Evolutionary conservation across 2,888 invertebrate species (phyloP), one percentile per base, ranked within the genome.

Genomic region (Athrips mouffetella): DNA sequence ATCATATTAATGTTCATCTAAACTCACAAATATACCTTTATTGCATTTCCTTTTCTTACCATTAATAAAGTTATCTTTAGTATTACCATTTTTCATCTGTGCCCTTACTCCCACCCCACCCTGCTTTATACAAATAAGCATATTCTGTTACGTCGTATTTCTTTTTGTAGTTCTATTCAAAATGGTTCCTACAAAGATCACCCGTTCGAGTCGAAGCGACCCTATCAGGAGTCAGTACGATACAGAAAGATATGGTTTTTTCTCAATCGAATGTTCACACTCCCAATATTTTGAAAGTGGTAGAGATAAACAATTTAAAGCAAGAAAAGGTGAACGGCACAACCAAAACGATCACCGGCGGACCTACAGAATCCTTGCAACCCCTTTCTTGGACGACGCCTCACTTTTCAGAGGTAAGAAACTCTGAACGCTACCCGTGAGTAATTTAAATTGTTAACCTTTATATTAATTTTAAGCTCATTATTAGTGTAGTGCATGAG

Each of bases 91-190:
- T 35, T 35, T 15, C 16, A 7, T 15, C 18, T 35, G 16, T 20
- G n/a, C n/a, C n/a, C n/a, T n/a, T n/a, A n/a, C n/a, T 37, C 35
- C 13, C 1, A 20, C 18, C 16, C 53, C 60, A 65, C 66, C 68
- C 61, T 60, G 85, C 85, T 84, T 82, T 61, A 80, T 83, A 82
- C 62, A 65, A 77, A 76, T 79, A 78, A 83, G 79, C 82, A 84
- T 86, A 83, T 83, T 85, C 77, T 81, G 88, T 88, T 86, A 88
- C 85, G 87, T 86, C 88, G 80, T 86, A 77, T 88, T 88, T 88
- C 74, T 88, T 80, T 88, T 88, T 87, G 87, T 88, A 88, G 88
- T 88, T 87, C 85, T 87, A 85, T 87, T 75, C 88, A 88, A 88
- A 88, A 88, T 88, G 88, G 88, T 88, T 84, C 78, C 87, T 81